Base-by-base conservation (phyloP, 2,113 vertebrate species). In the Fukomys damarensis region DNA sequence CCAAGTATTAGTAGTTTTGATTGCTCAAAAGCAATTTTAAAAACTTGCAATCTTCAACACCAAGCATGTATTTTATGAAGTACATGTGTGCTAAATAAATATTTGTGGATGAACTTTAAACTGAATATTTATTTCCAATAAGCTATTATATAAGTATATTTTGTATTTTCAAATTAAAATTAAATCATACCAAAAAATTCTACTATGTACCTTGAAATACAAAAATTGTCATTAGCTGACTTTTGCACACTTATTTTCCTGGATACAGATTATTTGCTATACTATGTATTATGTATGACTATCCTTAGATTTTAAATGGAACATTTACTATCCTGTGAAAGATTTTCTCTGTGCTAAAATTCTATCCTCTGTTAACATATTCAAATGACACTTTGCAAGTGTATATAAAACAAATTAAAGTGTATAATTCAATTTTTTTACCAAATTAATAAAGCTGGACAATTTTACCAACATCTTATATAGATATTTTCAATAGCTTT, bases 151-250 rank as follows among this genome's bases (percentile, higher is more conserved):
- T 58, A 89, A 77, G 8, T 20, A n/a, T 20, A 59, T 5, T 43
- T 43, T 93, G 3, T 70, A 17, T 93, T 84, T 61, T 74, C 49
- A 68, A 84, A 80, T 93, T 70, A 90, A 79, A 41, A 95, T 38
- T 56, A 8, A 61, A 2, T 80, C 70, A 89, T 9, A 38, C 13
- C 28, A 49, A 94, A 58, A 81, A 76, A 35, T 41, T 2, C 6
- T 95, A 76, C 9, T 68, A 22, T 80, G 7, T 81, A 94, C 7
- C 12, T 43, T 26, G 3, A 17, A 85, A 65, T 28, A 81, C 12
- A 76, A 76, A 89, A 85, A 7, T 13, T 89, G 56, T 74, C 10
- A 28, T 30, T 58, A n/a, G 5, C 22, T 92, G 38, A 35, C 14
- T 24, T 86, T 93, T 86, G n/a, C 9, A 79, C 61, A 30, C 68